phyloP scores from a whole-genome alignment of 2,888 invertebrate species.

The Lasioglossum vierecki region DNA sequence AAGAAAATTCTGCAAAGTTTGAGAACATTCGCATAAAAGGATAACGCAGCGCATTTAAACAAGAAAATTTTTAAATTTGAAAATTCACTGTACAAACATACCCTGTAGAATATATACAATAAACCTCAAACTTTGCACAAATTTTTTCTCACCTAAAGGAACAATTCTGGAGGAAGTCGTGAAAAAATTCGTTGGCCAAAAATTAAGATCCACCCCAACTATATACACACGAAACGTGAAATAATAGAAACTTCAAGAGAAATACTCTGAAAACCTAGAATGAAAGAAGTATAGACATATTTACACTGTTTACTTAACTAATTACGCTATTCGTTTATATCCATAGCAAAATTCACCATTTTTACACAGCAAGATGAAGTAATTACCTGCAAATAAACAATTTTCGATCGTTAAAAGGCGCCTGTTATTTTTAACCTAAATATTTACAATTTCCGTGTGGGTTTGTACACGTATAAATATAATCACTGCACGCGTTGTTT shows the following conservation, averaged over 20 bases:
- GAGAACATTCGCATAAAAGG: too few relatives aligned
- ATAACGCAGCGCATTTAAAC: too few relatives aligned
- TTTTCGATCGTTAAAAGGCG: background rate
- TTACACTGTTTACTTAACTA: conserved; percentile 8
- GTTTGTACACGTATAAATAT: background rate
- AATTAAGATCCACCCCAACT: background rate
- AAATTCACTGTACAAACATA: too few relatives aligned
- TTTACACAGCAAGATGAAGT: too few relatives aligned
- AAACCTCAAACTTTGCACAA: too few relatives aligned
- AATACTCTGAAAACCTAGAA: conserved; percentile 33
- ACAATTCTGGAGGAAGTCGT: too few relatives aligned
- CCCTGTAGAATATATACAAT: too few relatives aligned
- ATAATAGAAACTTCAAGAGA: conserved; percentile 1
- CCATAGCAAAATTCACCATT: background rate
- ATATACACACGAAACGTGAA: conserved; percentile 36
- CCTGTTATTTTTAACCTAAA: background rate
- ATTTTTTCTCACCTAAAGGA: too few relatives aligned
- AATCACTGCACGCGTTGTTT: conserved; percentile 52
- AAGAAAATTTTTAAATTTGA: too few relatives aligned
- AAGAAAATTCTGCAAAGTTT: too few relatives aligned
- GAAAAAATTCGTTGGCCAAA: too few relatives aligned
- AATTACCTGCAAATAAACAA: conserved; percentile 40
- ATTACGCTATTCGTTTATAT: background rate
- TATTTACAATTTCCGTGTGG: background rate
- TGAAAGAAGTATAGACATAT: conserved; percentile 20